Percentiles rank a stretch among this genome's conserved stretches.
Evolutionary conservation across 1,140 invertebrate genomes (phyloP).

Genomic region (Maniola jurtina): DNA sequence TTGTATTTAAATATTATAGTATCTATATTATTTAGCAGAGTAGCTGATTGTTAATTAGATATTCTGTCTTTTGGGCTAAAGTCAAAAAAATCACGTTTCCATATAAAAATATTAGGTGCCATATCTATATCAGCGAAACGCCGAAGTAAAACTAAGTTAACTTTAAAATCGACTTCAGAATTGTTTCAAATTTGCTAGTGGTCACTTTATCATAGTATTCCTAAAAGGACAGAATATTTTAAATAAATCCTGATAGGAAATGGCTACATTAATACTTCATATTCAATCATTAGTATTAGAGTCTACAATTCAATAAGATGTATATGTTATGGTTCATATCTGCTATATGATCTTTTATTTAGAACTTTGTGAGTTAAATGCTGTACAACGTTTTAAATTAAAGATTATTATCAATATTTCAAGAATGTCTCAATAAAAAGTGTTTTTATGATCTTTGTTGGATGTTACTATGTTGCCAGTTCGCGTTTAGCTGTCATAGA

Average conservation of each 20-base stretch:
- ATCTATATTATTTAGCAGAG: conserved; percentile 7
- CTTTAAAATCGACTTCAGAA: background rate
- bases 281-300: background rate
- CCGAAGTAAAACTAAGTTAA: no score
- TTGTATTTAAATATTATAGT: conserved; percentile 6
- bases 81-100: no score
- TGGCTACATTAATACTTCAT: background rate
- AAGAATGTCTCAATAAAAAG: background rate
- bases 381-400: background rate
- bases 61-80: background rate
- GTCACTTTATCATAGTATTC: background rate
- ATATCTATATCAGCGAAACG: no score
- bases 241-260: no score
- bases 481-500: background rate
- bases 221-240: background rate
- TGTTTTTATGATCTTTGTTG: background rate
- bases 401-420: no score
- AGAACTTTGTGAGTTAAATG: background rate
- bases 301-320: background rate
- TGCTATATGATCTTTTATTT: background rate
- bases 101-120: no score
- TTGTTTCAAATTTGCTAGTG: background rate
- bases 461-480: background rate
- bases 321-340: background rate
- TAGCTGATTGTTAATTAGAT: conserved; percentile 3